Conservation (phyloP, 2,113 vertebrate species). For the Genyomyrus donnyi region DNA sequence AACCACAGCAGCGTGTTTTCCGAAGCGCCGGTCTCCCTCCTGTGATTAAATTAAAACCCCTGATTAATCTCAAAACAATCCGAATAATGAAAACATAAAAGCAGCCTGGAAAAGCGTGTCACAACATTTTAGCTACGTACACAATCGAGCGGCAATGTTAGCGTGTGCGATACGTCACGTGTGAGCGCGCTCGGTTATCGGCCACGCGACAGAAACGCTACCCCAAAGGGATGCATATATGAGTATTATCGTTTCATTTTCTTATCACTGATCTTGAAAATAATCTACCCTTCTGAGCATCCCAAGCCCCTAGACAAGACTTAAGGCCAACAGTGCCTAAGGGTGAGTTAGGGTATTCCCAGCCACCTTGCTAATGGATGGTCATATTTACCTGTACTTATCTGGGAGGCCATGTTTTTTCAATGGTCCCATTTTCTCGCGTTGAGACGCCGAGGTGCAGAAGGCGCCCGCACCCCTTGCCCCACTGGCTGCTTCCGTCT, state of each 20-base stretch:
- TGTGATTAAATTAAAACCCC: constrained; percentile 17
- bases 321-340: background rate
- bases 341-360: background rate
- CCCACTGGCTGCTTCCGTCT: background rate
- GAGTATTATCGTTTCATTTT: background rate
- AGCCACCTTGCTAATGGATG: background rate
- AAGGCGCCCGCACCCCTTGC: background rate
- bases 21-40: background rate
- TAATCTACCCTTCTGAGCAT: background rate
- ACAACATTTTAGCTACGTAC: constrained; percentile 6
- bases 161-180: background rate
- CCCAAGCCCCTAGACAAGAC: background rate
- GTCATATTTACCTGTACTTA: background rate
- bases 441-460: background rate
- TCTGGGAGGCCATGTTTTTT: background rate
- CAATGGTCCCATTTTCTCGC: background rate
- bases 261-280: background rate
- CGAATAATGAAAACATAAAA: constrained; percentile 20
- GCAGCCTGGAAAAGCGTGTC: background rate
- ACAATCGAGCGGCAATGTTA: background rate
- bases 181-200: background rate
- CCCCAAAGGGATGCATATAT: too few relatives aligned
- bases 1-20: constrained; percentile 4
- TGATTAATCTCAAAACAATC: constrained; percentile 20
- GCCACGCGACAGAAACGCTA: background rate